Conservation (phyloP, 2,113 vertebrate genomes). For the Aspidoscelis tigris region DNA sequence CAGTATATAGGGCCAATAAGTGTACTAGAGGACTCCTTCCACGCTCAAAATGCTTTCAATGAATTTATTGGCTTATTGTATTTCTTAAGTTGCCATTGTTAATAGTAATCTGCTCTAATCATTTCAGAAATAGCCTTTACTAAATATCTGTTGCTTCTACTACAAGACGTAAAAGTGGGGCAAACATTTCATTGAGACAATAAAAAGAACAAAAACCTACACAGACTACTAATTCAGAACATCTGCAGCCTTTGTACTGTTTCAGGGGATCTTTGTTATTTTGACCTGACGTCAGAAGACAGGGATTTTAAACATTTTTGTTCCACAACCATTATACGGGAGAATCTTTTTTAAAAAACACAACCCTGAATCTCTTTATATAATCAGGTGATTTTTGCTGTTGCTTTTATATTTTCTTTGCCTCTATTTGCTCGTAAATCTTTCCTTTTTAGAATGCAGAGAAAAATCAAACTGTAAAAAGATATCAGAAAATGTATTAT, state of each 20-base stretch:
- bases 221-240: conserved; percentile 36
- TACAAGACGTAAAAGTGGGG: conserved; percentile 9
- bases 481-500: conserved; percentile 78
- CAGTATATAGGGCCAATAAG: too few relatives aligned
- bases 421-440: conserved; percentile 64
- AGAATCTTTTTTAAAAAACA: too few relatives aligned
- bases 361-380: conserved; percentile 53
- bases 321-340: conserved; percentile 16
- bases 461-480: conserved; percentile 74
- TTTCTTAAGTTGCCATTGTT: too few relatives aligned
- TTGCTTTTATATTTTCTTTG: conserved; percentile 67
- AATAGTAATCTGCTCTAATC: too few relatives aligned
- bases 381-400: conserved; percentile 68
- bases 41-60: too few relatives aligned
- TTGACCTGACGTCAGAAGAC: background rate
- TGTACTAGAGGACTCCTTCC: too few relatives aligned
- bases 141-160: background rate
- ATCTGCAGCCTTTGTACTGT: conserved; percentile 57
- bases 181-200: conserved; percentile 52
- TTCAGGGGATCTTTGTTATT: conserved; percentile 51
- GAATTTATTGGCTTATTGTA: too few relatives aligned
- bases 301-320: conserved; percentile 35
- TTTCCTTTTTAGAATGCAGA: conserved; percentile 63
- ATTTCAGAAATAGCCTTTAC: background rate
- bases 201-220: conserved; percentile 49